A percentile compares a stretch with the other conserved stretches of the same genome.
Evolutionary conservation across 2,797 vertebrate species (phyloP).

Genomic region (Austrolebias charrua): DNA sequence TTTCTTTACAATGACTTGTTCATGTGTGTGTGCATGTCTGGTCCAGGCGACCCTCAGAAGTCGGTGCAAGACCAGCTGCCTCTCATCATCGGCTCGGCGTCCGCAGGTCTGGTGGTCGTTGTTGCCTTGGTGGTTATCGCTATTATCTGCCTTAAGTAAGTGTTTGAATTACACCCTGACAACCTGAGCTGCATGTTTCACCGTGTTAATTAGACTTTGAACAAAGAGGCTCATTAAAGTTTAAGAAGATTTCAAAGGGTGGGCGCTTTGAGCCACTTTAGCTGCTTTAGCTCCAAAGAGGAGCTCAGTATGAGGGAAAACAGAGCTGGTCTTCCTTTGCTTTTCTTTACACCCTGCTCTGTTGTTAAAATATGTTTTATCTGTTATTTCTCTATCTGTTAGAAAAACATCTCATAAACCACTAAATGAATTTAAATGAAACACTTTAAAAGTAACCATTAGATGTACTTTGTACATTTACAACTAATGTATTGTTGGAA

Average conservation of each 20-base stretch:
- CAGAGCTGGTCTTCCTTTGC: not conserved
- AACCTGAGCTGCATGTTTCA: slow-evolving; percentile 42
- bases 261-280: slow-evolving; percentile 10
- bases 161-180: slow-evolving; percentile 61
- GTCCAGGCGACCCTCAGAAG: slow-evolving; percentile 88
- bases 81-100: slow-evolving; percentile 93
- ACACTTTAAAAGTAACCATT: too few species aligned
- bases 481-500: too few species aligned
- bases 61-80: slow-evolving; percentile 94
- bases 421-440: too few species aligned
- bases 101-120: slow-evolving; percentile 90
- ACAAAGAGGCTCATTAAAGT: slow-evolving; percentile 63
- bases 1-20: slow-evolving; percentile 39
- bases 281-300: slow-evolving; percentile 31
- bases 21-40: slow-evolving; percentile 31
- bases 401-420: too few species aligned
- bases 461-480: too few species aligned
- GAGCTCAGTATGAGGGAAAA: not conserved
- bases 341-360: not conserved
- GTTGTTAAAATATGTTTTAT: too few species aligned
- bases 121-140: slow-evolving; percentile 93
- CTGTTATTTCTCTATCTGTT: too few species aligned
- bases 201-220: slow-evolving; percentile 48
- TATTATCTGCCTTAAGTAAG: slow-evolving; percentile 96
- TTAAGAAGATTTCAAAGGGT: slow-evolving; percentile 51